These are phyloP conservation scores for Salvelinus namaycush DNA, from an alignment of 2,113 vertebrate species.

Conservation along the genomic window DNA sequence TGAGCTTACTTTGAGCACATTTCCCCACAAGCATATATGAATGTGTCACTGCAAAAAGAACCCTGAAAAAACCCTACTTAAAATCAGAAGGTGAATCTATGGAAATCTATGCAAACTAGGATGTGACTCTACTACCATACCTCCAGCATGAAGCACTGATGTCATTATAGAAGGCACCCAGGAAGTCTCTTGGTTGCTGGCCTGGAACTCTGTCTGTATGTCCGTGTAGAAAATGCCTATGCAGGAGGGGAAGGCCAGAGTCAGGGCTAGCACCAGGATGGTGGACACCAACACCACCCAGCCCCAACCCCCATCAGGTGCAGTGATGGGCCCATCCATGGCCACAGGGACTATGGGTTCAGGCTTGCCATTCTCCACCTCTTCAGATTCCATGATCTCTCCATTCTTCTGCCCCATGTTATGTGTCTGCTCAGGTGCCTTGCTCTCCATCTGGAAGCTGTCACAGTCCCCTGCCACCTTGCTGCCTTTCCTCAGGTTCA, in stretches of 20 bases:
- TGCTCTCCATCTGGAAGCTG: slow-evolving; percentile 17
- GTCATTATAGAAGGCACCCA: slow-evolving; percentile 93
- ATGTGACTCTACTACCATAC: slow-evolving; percentile 58
- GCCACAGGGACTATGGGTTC: not conserved
- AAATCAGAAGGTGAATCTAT: too few species aligned
- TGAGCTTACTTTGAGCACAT: too few species aligned
- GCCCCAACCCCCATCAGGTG: slow-evolving; percentile 82
- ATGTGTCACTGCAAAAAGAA: too few species aligned
- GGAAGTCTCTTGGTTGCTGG: slow-evolving; percentile 87
- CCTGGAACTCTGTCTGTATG: slow-evolving; percentile 85
- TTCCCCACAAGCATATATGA: too few species aligned
- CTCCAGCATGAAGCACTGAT: slow-evolving; percentile 84
- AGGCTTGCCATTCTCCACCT: slow-evolving; percentile 12
- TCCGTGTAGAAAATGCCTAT: slow-evolving; percentile 89
- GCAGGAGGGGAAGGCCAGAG: slow-evolving; percentile 83
- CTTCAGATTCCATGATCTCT: slow-evolving; percentile 40
- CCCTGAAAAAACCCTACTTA: too few species aligned
- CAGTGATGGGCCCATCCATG: slow-evolving; percentile 21
- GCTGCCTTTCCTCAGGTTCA: slow-evolving; percentile 62
- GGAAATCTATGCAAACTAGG: not conserved
- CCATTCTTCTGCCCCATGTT: slow-evolving; percentile 27
- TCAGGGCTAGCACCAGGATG: slow-evolving; percentile 81
- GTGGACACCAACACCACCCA: slow-evolving; percentile 87
- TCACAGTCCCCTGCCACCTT: slow-evolving; percentile 30
- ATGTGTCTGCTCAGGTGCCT: slow-evolving; percentile 14